A percentile compares a stretch with the other conserved stretches of the same genome.
Evolutionary conservation across 2,888 invertebrate genomes (phyloP).

Genomic region (Apocheima hispidaria): DNA sequence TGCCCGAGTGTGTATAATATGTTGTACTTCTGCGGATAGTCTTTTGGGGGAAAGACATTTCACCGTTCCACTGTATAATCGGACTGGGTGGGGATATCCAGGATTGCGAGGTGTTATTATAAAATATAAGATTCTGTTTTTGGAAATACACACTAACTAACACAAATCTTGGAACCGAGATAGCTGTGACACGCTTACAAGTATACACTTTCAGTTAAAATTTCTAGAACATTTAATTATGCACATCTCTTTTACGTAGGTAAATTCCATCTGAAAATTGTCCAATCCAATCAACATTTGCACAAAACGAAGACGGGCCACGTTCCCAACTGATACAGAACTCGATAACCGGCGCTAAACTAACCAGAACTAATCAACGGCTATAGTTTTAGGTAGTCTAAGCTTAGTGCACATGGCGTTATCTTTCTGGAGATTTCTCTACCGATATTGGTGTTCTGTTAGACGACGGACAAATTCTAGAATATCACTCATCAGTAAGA

Average conservation of each 20-base stretch:
- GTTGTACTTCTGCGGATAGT: too few species aligned
- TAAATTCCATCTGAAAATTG: conserved; percentile 16
- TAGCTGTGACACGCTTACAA: too few species aligned
- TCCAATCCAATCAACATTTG: conserved; percentile 31
- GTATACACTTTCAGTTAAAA: neutral
- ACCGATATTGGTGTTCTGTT: neutral
- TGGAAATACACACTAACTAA: too few species aligned
- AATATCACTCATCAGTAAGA: too few species aligned
- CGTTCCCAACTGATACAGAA: conserved; percentile 54
- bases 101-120: too few species aligned
- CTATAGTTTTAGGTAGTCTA: conserved; percentile 47
- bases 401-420: conserved; percentile 19
- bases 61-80: too few species aligned
- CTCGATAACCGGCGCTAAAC: conserved; percentile 67
- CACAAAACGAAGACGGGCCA: conserved; percentile 38
- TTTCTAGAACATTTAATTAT: neutral
- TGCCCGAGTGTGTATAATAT: too few species aligned
- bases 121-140: too few species aligned
- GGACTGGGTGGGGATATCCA: too few species aligned
- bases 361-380: conserved; percentile 75
- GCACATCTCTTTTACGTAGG: neutral
- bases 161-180: too few species aligned
- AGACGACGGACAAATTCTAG: neutral
- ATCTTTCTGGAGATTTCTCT: neutral
- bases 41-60: too few species aligned